These are phyloP conservation scores for Cryptotis parvus DNA, from an alignment of 2,113 vertebrate genomes.

Conservation along the genomic window DNA sequence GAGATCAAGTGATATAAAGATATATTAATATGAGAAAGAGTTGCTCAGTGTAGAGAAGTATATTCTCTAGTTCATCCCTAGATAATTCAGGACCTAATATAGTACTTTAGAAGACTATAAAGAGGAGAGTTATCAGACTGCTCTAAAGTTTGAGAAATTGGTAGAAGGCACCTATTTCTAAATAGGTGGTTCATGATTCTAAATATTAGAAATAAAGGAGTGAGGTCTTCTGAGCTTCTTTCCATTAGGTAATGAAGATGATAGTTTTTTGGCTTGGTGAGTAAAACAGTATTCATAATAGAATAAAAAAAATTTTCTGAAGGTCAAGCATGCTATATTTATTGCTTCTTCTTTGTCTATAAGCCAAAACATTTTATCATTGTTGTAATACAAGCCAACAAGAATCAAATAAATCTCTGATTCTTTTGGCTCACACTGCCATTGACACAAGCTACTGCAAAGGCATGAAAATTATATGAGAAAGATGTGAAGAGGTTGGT, in stretches of 20 bases:
- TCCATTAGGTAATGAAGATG: conserved; percentile 60
- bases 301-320: conserved; percentile 67
- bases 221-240: neutral
- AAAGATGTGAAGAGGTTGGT: conserved; percentile 58
- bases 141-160: neutral
- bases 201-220: neutral
- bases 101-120: neutral
- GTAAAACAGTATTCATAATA: conserved; percentile 59
- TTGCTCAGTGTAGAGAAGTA: neutral
- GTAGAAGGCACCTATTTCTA: no score
- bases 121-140: neutral
- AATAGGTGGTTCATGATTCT: neutral
- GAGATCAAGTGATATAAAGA: no score
- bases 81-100: neutral
- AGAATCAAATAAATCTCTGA: conserved; percentile 79
- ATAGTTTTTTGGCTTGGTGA: conserved; percentile 65
- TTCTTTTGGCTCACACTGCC: conserved; percentile 69
- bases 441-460: conserved; percentile 70
- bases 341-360: conserved; percentile 74
- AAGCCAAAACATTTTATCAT: conserved; percentile 75
- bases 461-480: conserved; percentile 64
- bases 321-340: conserved; percentile 77
- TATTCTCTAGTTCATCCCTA: neutral
- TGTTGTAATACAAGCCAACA: conserved; percentile 74
- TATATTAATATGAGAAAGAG: neutral